These are phyloP conservation scores for Calcarius lapponicus DNA, from an alignment of 2,797 vertebrate genomes.

Conservation along the genomic window DNA sequence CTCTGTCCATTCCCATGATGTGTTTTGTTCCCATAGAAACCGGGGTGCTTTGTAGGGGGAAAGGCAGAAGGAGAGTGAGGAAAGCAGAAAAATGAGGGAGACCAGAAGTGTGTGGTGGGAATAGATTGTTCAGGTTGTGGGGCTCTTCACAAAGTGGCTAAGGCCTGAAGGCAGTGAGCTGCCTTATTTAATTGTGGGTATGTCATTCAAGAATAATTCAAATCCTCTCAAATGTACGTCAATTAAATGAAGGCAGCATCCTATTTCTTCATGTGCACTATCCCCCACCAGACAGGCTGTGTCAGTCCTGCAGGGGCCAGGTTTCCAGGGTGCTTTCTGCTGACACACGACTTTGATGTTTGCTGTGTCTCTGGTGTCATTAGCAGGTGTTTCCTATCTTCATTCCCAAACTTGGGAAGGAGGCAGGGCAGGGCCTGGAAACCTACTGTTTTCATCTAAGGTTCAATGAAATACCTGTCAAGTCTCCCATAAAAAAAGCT, in stretches of 20 bases:
- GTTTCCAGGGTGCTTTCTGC: neutral
- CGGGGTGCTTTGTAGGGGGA: neutral
- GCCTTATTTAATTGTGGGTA: neutral
- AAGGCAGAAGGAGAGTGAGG: neutral
- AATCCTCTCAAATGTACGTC: neutral
- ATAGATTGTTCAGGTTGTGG: neutral
- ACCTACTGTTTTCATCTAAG: neutral
- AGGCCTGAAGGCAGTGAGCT: neutral
- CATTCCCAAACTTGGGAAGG: conserved; percentile 24
- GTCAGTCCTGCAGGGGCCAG: neutral
- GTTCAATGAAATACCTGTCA: conserved; percentile 50
- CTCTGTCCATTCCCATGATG: neutral
- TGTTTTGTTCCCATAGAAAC: conserved; percentile 63
- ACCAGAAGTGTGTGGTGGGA: neutral
- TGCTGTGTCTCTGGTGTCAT: neutral
- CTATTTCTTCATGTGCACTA: neutral
- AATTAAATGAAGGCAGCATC: neutral
- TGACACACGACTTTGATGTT: neutral
- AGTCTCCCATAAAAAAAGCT: neutral
- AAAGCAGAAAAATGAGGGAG: neutral
- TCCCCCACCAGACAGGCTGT: neutral
- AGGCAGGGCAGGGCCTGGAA: conserved; percentile 9
- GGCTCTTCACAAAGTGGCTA: neutral
- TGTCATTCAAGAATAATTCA: neutral
- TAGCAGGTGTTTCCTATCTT: conserved; percentile 48